These are phyloP conservation scores for Gastrophysa polygoni DNA, from an alignment of 2,888 invertebrate genomes.

Conservation along the genomic window DNA sequence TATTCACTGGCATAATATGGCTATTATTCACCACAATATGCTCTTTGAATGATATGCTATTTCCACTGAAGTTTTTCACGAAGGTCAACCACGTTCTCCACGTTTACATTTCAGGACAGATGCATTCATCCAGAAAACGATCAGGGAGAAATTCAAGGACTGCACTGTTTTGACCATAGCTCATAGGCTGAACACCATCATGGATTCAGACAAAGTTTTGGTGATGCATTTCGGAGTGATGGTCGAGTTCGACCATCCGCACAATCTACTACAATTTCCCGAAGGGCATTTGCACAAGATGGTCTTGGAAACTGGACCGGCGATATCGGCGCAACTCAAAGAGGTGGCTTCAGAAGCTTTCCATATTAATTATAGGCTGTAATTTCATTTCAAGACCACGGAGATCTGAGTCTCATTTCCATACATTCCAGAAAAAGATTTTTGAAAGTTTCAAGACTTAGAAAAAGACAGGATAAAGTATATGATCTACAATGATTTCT, in stretches of 20 bases:
- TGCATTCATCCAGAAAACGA: constrained; percentile 81
- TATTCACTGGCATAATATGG: too few relatives aligned
- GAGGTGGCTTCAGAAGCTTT: constrained; percentile 12
- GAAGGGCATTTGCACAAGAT: constrained; percentile 67
- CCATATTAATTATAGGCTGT: neutral
- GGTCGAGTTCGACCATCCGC: constrained; percentile 79
- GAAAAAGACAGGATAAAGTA: too few relatives aligned
- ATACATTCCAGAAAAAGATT: too few relatives aligned
- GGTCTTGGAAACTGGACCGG: constrained; percentile 63
- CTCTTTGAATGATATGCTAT: too few relatives aligned
- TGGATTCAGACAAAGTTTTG: constrained; percentile 87
- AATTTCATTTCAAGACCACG: neutral
- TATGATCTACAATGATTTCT: too few relatives aligned
- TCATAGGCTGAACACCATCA: constrained; percentile 88
- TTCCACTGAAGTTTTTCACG: too few relatives aligned
- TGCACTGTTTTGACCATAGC: constrained; percentile 92
- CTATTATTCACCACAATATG: too few relatives aligned
- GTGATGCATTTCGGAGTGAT: constrained; percentile 86
- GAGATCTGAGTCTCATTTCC: too few relatives aligned
- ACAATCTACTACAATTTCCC: constrained; percentile 65
- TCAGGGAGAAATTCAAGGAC: constrained; percentile 76
- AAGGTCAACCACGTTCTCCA: too few relatives aligned
- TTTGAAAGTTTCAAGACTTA: too few relatives aligned
- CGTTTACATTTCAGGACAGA: constrained; percentile 67
- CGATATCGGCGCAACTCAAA: constrained; percentile 11